A percentile compares a stretch with the other conserved stretches of the same genome.
Evolutionary conservation across 2,113 vertebrate genomes (phyloP).

Genomic region (Pitta sordida): DNA sequence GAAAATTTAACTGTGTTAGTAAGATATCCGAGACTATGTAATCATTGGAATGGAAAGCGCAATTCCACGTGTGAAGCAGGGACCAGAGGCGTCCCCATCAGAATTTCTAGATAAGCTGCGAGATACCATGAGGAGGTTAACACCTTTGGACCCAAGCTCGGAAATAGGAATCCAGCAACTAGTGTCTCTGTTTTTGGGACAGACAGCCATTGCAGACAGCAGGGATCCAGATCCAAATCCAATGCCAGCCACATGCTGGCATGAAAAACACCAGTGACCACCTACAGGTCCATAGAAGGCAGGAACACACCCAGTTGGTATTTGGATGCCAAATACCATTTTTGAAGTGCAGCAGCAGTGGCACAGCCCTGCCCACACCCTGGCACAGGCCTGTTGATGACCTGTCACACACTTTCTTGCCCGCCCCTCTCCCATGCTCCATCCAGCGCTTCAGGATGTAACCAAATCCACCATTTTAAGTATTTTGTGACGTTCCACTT

Average conservation of each 20-base stretch:
- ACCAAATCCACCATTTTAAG: not conserved
- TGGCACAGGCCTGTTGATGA: not conserved
- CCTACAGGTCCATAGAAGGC: not conserved
- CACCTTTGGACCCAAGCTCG: no score
- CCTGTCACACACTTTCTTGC: fast-evolving
- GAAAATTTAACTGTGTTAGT: no score
- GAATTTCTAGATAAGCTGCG: no score
- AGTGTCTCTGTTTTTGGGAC: no score
- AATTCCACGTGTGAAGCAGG: no score
- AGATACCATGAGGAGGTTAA: no score
- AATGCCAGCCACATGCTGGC: fast-evolving
- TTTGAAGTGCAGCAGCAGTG: not conserved
- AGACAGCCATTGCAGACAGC: no score
- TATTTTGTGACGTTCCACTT: fast-evolving
- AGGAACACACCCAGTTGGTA: not conserved
- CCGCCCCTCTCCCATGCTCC: not conserved
- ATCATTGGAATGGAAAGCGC: no score
- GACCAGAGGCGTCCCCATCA: no score
- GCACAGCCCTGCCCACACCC: not conserved
- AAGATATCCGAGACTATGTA: no score
- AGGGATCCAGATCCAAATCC: not conserved
- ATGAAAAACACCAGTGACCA: not conserved
- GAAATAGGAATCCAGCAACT: no score
- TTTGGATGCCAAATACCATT: not conserved
- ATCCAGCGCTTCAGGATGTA: not conserved